A percentile compares a stretch with the other conserved stretches of the same genome.
Evolutionary conservation across 2,888 invertebrate species (phyloP).

Genomic region (Cheilosia pagana): DNA sequence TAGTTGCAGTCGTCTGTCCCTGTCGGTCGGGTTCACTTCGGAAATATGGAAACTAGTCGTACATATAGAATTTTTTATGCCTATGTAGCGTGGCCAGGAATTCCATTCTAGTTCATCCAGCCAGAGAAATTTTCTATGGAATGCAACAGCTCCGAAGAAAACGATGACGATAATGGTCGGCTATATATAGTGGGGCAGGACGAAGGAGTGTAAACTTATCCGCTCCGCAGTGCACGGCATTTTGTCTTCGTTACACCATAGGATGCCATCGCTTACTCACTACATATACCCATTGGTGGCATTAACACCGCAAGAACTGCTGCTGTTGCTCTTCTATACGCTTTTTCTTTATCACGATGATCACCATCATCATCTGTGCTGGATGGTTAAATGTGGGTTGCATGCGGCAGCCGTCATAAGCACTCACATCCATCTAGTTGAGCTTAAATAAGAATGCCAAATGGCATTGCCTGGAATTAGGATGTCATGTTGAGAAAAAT

Average conservation of each 20-base stretch:
- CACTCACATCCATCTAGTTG: constrained; percentile 65
- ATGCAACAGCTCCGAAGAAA: constrained; percentile 44
- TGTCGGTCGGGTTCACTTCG: constrained; percentile 38
- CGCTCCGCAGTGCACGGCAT: constrained; percentile 54
- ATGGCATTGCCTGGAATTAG: constrained; percentile 67
- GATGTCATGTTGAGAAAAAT: constrained; percentile 69
- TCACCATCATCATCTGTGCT: constrained; percentile 41
- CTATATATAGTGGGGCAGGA: background rate
- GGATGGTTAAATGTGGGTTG: constrained; percentile 62
- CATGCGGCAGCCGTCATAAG: constrained; percentile 68
- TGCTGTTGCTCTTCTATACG: constrained; percentile 1
- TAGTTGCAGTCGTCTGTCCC: constrained; percentile 13
- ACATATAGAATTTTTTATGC: constrained; percentile 50
- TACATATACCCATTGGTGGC: constrained; percentile 36
- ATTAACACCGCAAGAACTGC: constrained; percentile 62
- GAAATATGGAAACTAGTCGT: constrained; percentile 50
- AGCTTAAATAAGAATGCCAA: constrained; percentile 69
- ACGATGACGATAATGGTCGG: constrained; percentile 20
- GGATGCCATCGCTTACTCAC: background rate
- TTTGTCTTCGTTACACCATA: constrained; percentile 65
- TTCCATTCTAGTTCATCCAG: constrained; percentile 49
- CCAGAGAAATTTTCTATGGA: constrained; percentile 36
- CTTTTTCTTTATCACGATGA: constrained; percentile 17
- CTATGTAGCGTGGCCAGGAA: constrained; percentile 38
- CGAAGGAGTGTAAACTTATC: constrained; percentile 27